Conservation (phyloP, 2,113 vertebrate species). For the Uria lomvia region DNA sequence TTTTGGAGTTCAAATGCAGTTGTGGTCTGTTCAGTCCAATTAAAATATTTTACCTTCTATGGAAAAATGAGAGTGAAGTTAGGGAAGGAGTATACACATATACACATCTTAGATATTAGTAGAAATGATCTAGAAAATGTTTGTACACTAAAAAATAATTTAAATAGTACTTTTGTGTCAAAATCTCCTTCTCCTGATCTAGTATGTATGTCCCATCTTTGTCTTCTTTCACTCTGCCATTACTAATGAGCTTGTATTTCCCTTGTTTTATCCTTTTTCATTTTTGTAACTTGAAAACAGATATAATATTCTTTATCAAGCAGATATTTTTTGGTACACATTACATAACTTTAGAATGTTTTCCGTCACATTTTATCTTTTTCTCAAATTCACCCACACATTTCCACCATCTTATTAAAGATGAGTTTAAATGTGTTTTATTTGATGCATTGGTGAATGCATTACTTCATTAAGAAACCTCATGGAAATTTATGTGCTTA, state of each 20-base stretch:
- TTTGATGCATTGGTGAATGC: constrained; percentile 35
- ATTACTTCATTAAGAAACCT: constrained; percentile 46
- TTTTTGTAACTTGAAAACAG: neutral
- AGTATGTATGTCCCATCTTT: neutral
- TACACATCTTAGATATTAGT: neutral
- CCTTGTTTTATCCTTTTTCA: neutral
- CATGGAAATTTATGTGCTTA: constrained; percentile 73
- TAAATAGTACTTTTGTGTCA: neutral
- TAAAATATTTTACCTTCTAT: neutral
- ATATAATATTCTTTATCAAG: neutral
- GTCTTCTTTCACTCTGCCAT: neutral
- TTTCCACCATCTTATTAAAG: constrained; percentile 13
- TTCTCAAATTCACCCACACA: neutral
- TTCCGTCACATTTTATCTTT: neutral
- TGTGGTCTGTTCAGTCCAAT: neutral
- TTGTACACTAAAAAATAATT: neutral
- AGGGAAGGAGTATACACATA: accelerated
- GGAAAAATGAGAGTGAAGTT: neutral
- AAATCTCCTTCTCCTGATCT: neutral
- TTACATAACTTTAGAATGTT: neutral
- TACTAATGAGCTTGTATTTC: neutral
- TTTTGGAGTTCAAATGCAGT: neutral
- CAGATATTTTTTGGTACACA: accelerated
- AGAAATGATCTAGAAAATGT: neutral
- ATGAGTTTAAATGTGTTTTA: constrained; percentile 27